These are phyloP conservation scores for Mythimna ferrago DNA, from an alignment of 2,888 invertebrate genomes.

Conservation along the genomic window DNA sequence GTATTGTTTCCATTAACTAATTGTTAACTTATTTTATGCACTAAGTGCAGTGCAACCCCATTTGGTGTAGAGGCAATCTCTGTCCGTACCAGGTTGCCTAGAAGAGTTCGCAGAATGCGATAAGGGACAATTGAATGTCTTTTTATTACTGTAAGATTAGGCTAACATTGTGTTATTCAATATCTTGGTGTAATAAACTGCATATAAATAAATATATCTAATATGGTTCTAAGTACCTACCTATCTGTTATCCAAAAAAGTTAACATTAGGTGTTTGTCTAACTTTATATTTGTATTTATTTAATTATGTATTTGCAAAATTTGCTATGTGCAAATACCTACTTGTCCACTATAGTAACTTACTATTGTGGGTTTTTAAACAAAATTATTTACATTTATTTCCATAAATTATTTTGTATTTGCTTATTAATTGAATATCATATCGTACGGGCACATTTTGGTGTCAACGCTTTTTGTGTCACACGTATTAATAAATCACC, in stretches of 20 bases:
- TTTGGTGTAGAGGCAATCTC: too few relatives aligned
- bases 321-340: not conserved
- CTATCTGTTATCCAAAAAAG: too few relatives aligned
- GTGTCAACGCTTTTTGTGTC: constrained; percentile 14
- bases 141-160: too few relatives aligned
- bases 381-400: not conserved
- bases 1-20: too few relatives aligned
- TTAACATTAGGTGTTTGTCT: not conserved
- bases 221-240: too few relatives aligned
- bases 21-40: not conserved
- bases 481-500: constrained; percentile 48
- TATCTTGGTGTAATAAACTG: too few relatives aligned
- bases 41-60: too few relatives aligned
- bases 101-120: too few relatives aligned
- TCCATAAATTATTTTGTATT: constrained; percentile 5
- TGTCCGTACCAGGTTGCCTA: too few relatives aligned
- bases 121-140: too few relatives aligned
- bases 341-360: not conserved
- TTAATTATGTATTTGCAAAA: not conserved
- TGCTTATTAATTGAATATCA: constrained; percentile 38
- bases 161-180: too few relatives aligned
- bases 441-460: constrained; percentile 18
- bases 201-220: too few relatives aligned
- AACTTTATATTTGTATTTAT: not conserved
- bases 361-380: not conserved